A percentile compares a stretch with the other conserved stretches of the same genome.
Evolutionary conservation across 2,888 invertebrate genomes (phyloP).

Genomic region (Strigamia maritima): DNA sequence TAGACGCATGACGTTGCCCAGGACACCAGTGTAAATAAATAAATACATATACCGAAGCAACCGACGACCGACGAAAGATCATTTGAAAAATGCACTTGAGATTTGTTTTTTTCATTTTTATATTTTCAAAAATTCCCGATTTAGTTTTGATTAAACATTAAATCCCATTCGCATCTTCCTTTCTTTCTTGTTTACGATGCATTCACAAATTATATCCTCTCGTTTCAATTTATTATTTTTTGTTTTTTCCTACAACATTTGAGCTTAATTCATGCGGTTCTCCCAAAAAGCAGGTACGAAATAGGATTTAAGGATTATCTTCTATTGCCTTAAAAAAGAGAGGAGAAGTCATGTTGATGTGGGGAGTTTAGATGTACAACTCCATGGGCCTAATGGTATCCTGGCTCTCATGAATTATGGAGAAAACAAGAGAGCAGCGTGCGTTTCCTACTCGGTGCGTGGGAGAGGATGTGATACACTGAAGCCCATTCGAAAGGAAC

Average conservation of each 20-base stretch:
- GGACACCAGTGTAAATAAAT: not conserved
- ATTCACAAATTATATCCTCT: no score
- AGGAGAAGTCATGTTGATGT: not conserved
- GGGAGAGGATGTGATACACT: conserved; percentile 18
- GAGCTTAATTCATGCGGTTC: not conserved
- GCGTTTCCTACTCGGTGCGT: not conserved
- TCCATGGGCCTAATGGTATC: conserved; percentile 3
- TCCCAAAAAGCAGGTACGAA: not conserved
- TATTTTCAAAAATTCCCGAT: not conserved
- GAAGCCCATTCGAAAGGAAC: conserved; percentile 17
- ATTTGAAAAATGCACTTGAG: not conserved
- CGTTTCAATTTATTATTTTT: no score
- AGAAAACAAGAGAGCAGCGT: conserved; percentile 9
- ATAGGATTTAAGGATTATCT: conserved; percentile 5
- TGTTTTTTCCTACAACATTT: not conserved
- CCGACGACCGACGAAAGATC: not conserved
- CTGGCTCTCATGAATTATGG: conserved; percentile 27
- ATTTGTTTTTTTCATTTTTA: not conserved
- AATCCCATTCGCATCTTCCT: not conserved
- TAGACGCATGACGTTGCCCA: not conserved
- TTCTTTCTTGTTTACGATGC: no score
- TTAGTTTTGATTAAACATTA: not conserved
- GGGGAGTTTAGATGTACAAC: conserved; percentile 13
- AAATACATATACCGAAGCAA: not conserved
- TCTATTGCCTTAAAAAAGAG: not conserved